Conservation (phyloP, 2,113 vertebrate genomes). For the Pandion haliaetus region DNA sequence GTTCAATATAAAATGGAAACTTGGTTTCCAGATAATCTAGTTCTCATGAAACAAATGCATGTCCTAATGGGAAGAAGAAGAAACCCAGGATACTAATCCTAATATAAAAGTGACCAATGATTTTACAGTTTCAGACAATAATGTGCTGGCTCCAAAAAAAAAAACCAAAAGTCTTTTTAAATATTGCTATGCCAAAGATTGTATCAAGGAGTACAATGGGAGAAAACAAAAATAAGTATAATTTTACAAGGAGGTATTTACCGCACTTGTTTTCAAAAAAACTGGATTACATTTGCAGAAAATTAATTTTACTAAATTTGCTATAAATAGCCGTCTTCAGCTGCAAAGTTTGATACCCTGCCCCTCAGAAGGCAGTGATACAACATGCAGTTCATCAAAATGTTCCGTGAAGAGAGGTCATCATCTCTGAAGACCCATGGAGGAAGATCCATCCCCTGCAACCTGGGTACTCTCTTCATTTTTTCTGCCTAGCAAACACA, state of each 20-base stretch:
- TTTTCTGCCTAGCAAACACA: not conserved
- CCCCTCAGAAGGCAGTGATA: not conserved
- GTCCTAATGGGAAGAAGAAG: not conserved
- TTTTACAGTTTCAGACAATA: not conserved
- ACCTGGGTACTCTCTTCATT: not conserved
- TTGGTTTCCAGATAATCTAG: not conserved
- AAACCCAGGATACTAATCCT: not conserved
- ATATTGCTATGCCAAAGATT: not conserved
- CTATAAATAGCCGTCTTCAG: not conserved
- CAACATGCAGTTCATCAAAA: not conserved
- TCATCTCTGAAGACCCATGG: not conserved
- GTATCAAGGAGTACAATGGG: not conserved
- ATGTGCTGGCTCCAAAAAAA: not conserved
- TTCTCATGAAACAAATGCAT: not conserved
- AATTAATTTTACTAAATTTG: not conserved
- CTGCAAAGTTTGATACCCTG: not conserved
- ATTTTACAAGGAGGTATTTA: not conserved
- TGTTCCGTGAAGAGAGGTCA: not conserved
- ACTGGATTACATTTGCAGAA: not conserved
- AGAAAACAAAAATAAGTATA: not conserved
- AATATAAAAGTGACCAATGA: not conserved
- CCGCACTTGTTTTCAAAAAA: not conserved
- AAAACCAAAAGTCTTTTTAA: not conserved
- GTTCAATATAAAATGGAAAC: conserved; percentile 35
- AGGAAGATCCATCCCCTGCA: not conserved